Percentiles rank a stretch among this genome's conserved stretches.
Conservation (phyloP, 2,797 vertebrate species). For the Psittacula echo region DNA sequence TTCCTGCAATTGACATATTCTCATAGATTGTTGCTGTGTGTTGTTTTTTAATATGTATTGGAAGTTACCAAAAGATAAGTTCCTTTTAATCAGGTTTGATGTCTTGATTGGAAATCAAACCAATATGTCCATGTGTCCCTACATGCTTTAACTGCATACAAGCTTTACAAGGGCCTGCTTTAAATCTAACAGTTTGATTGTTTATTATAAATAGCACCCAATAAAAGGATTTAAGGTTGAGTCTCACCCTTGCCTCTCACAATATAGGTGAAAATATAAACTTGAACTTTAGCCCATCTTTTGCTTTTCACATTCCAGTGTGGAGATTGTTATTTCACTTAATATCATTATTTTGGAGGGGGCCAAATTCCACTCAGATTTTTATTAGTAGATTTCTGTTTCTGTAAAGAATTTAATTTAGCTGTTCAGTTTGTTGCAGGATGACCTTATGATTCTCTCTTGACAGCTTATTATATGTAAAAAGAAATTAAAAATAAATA, state of each 20-base stretch:
- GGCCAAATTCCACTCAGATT: not conserved
- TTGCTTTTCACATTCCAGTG: not conserved
- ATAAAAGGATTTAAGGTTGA: not conserved
- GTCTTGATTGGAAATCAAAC: not conserved
- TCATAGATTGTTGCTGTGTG: not conserved
- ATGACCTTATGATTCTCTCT: not conserved
- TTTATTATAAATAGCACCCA: not conserved
- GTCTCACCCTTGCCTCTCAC: not conserved
- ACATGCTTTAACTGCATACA: not conserved
- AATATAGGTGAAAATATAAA: not conserved
- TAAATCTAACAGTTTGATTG: not conserved
- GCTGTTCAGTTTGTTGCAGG: not conserved
- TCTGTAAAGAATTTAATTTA: not conserved
- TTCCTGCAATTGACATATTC: not conserved
- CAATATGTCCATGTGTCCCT: not conserved
- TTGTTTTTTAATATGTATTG: not conserved
- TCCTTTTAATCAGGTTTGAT: not conserved
- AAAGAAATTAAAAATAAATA: constrained; percentile 52
- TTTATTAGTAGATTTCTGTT: not conserved
- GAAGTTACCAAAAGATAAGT: not conserved
- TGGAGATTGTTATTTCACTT: not conserved
- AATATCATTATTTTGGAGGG: not conserved
- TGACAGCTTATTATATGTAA: constrained; percentile 18
- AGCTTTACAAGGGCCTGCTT: not conserved
- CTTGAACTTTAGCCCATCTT: not conserved